Evolutionary conservation across 1,140 invertebrate species (phyloP).

Genomic region (Rhyzopertha dominica): DNA sequence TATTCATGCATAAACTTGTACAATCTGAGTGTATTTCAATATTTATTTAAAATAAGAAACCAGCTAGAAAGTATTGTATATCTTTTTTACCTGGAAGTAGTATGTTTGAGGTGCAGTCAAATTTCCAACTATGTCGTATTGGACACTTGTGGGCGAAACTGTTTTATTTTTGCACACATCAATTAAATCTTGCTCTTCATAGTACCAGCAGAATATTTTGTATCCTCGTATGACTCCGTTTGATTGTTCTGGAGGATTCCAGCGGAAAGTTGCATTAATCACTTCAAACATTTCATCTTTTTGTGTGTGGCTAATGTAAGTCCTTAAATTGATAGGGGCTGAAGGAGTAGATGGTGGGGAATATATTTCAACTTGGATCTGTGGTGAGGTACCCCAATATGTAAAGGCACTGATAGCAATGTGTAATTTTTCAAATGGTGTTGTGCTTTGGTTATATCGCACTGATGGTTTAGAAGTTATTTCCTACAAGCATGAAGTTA

Average conservation of each 20-base stretch:
- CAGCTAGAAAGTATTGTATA: too few relatives aligned
- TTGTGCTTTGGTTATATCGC: slow-evolving; percentile 48
- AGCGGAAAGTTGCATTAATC: slow-evolving; percentile 62
- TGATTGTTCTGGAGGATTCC: slow-evolving; percentile 64
- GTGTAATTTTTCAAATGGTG: slow-evolving; percentile 63
- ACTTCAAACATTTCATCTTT: too few relatives aligned
- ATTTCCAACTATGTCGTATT: slow-evolving; percentile 46
- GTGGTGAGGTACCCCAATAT: slow-evolving; percentile 71
- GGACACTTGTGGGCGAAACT: slow-evolving; percentile 15
- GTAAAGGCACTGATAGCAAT: slow-evolving; percentile 74
- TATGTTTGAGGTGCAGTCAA: slow-evolving; percentile 62
- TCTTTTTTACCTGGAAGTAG: slow-evolving; percentile 59
- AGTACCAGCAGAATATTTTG: slow-evolving; percentile 63
- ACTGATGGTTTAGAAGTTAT: slow-evolving; percentile 48
- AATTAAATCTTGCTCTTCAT: slow-evolving; percentile 35
- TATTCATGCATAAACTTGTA: too few relatives aligned
- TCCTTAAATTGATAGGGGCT: slow-evolving; percentile 61
- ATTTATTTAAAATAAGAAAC: too few relatives aligned
- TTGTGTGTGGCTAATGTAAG: slow-evolving; percentile 56
- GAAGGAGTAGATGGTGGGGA: slow-evolving; percentile 69
- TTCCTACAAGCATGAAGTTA: slow-evolving; percentile 36
- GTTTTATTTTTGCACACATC: slow-evolving; percentile 31
- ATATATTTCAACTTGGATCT: slow-evolving; percentile 52
- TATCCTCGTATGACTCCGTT: slow-evolving; percentile 74
- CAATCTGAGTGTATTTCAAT: too few relatives aligned